Base-by-base conservation (phyloP, 2,888 invertebrate genomes). In the Odontocolon sp. region DNA sequence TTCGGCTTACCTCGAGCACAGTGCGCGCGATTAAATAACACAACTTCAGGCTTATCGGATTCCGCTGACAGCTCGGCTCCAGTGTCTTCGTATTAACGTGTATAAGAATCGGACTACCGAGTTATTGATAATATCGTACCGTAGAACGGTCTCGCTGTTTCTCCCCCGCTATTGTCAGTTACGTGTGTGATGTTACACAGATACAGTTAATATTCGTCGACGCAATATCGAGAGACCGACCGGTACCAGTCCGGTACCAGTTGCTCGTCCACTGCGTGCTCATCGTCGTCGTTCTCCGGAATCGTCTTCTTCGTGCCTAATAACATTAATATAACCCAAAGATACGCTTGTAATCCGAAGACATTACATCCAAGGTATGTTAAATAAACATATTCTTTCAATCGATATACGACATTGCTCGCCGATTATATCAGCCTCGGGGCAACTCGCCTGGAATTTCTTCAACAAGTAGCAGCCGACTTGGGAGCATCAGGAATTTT, bases 191-290 rank as follows among this genome's bases (percentile, higher is more conserved):
- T 2, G 21, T 42, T 61, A 50, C 50, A 18, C 50, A 50, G 18
- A 56, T 40, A 42, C 52, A 50, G 50, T 52, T 66, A 72, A n/a
- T n/a, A n/a, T 59, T 36, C 52, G 54, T 52, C 11, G 54, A 33
- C n/a, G n/a, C n/a, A n/a, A n/a, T n/a, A 36, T 33, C 59, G 61
- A 47, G 59, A 42, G 70, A 64, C 71, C 80, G 81, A 84, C 78
- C 81, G 82, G 84, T 82, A 84, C 84, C 81, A 83, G 81, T 74
- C 72, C 78, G 82, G 84, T 84, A 81, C 82, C 83, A 83, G 82
- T 82, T 80, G 82, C 69, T 63, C 76, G 66, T 70, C 61, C 71
- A 78, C 66, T 8, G 40, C 61, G 14, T 42, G 54, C 14, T 26
- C 40, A 61, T 11, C 56, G 50, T 23, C 28, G 5, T 26, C 33